These are phyloP conservation scores for Leptestheria dahalacensis DNA, from an alignment of 1,140 invertebrate species.

Conservation along the genomic window DNA sequence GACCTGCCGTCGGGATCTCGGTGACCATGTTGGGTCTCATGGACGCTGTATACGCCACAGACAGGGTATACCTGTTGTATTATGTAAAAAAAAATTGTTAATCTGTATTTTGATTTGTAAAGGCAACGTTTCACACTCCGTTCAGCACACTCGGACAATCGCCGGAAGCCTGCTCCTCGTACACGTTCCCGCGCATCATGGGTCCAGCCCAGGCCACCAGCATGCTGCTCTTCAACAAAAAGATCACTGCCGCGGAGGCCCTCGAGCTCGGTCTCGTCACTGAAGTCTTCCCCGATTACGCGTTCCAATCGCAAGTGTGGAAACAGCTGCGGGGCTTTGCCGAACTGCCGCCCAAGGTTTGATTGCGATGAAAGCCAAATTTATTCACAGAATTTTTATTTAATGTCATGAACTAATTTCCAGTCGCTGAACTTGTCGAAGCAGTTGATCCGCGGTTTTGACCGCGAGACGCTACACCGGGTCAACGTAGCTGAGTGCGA, in stretches of 20 bases:
- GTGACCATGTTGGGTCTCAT: conserved; percentile 66
- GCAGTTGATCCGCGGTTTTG: conserved; percentile 30
- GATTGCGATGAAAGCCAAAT: not conserved
- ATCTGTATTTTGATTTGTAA: conserved; percentile 16
- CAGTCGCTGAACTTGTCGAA: conserved; percentile 41
- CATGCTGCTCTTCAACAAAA: conserved; percentile 62
- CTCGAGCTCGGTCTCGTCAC: conserved; percentile 51
- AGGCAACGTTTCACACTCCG: conserved; percentile 75
- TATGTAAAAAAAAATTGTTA: not conserved
- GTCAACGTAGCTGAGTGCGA: conserved; percentile 40
- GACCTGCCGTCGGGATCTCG: conserved; percentile 80
- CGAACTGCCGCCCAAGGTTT: conserved; percentile 31
- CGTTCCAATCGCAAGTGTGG: conserved; percentile 41
- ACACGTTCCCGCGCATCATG: conserved; percentile 64
- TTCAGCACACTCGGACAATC: conserved; percentile 63
- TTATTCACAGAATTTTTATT: not conserved
- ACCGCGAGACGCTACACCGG: conserved; percentile 32
- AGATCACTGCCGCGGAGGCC: conserved; percentile 60
- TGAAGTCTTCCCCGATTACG: conserved; percentile 42
- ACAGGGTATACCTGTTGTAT: conserved; percentile 35
- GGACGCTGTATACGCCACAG: conserved; percentile 77
- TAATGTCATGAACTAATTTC: conserved; percentile 19
- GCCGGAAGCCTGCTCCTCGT: conserved; percentile 70
- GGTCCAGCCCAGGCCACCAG: conserved; percentile 63
- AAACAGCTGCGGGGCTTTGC: conserved; percentile 34